Percentiles rank a stretch among this genome's conserved stretches.
Evolutionary conservation across 2,113 vertebrate genomes (phyloP).

Genomic region (Phaethon lepturus): DNA sequence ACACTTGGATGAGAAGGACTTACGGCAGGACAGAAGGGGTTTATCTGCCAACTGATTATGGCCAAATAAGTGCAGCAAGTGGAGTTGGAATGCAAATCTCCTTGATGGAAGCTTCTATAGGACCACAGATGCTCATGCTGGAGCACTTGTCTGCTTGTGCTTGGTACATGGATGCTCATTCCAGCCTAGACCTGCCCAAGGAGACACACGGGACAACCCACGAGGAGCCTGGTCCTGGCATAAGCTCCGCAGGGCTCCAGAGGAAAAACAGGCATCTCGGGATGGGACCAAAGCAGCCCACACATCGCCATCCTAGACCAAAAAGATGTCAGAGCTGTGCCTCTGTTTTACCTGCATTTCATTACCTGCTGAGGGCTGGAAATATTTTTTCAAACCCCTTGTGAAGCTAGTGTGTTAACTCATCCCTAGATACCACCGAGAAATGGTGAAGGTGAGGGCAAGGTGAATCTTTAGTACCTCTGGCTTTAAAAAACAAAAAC

Average conservation of each 20-base stretch:
- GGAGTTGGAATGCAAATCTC: neutral
- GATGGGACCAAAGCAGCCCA: neutral
- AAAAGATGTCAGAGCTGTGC: neutral
- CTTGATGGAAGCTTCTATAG: neutral
- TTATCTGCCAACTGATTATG: neutral
- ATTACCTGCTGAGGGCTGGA: neutral
- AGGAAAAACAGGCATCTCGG: neutral
- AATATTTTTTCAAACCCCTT: neutral
- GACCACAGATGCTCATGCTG: neutral
- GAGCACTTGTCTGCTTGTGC: neutral
- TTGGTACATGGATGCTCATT: neutral
- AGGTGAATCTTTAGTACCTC: slow-evolving; percentile 18
- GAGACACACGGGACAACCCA: neutral
- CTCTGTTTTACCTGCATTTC: neutral
- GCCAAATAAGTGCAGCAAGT: neutral
- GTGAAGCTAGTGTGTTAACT: neutral
- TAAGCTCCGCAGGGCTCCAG: neutral
- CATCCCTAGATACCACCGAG: neutral
- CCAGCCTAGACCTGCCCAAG: neutral
- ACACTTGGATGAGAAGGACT: neutral
- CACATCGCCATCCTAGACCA: neutral
- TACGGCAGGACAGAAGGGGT: neutral
- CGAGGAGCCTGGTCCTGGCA: neutral
- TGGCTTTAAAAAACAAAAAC: slow-evolving; percentile 32
- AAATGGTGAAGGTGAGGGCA: slow-evolving; percentile 20